Conservation (phyloP, 2,888 invertebrate genomes). For the Vandiemenella viatica region DNA sequence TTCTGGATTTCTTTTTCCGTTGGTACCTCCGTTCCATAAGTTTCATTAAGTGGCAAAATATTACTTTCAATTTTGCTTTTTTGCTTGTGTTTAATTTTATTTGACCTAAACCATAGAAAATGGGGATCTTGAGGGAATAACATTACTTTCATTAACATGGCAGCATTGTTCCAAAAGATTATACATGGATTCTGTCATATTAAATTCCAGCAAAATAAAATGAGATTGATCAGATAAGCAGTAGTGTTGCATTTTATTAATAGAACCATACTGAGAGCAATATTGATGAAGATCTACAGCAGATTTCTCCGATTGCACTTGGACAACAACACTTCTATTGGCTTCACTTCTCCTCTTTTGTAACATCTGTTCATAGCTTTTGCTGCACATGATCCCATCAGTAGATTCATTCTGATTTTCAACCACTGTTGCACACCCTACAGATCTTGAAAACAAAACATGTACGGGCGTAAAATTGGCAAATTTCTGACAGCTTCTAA, state of each 20-base stretch:
- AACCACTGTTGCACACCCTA: no score
- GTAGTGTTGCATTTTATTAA: slow-evolving; percentile 53
- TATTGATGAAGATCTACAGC: slow-evolving; percentile 50
- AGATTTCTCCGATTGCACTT: slow-evolving; percentile 57
- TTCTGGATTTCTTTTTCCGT: background rate
- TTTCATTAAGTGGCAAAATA: no score
- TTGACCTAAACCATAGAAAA: slow-evolving; percentile 58
- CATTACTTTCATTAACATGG: slow-evolving; percentile 39
- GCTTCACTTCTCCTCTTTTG: slow-evolving; percentile 47
- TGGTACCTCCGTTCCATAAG: no score
- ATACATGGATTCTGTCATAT: slow-evolving; percentile 34
- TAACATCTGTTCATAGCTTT: slow-evolving; percentile 43
- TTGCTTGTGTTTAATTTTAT: slow-evolving; percentile 25
- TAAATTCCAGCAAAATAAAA: slow-evolving; percentile 43
- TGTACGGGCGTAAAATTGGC: no score
- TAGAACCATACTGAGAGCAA: slow-evolving; percentile 48
- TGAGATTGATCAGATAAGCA: slow-evolving; percentile 27
- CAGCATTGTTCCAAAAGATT: slow-evolving; percentile 39
- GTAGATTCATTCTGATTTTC: no score
- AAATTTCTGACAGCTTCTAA: no score
- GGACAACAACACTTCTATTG: slow-evolving; percentile 52
- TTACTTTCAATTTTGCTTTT: no score
- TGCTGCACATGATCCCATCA: no score
- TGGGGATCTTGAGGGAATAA: slow-evolving; percentile 49
- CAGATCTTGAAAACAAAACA: no score